Evolutionary conservation across 2,797 vertebrate species (phyloP).

Genomic region (Ceyx erithaca): DNA sequence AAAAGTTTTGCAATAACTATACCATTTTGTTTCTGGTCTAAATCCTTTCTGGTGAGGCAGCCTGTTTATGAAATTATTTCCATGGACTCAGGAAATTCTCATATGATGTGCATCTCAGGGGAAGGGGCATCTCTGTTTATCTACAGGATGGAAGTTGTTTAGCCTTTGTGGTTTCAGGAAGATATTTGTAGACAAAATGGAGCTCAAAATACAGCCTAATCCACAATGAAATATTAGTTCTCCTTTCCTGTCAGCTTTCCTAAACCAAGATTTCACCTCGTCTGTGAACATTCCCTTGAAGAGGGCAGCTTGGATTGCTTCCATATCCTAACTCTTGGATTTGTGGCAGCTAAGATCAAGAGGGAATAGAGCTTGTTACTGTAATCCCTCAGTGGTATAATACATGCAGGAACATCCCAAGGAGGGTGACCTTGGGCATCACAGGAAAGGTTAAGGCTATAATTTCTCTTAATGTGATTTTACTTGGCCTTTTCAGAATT

Average conservation of each 20-base stretch:
- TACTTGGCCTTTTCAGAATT: conserved; percentile 50
- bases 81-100: conserved; percentile 18
- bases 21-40: background rate
- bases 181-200: conserved; percentile 27
- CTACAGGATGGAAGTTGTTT: conserved; percentile 34
- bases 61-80: background rate
- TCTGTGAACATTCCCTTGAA: conserved; percentile 48
- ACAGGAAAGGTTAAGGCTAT: conserved; percentile 33
- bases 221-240: conserved; percentile 56
- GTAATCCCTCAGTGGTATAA: conserved; percentile 54
- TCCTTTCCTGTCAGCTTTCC: conserved; percentile 60
- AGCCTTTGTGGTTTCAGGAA: conserved; percentile 54
- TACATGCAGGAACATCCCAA: conserved; percentile 51
- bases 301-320: conserved; percentile 56
- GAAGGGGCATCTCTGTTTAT: conserved; percentile 55
- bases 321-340: conserved; percentile 54
- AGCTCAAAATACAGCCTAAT: conserved; percentile 53
- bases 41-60: background rate
- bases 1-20: background rate
- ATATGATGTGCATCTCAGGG: background rate
- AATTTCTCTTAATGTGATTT: conserved; percentile 69
- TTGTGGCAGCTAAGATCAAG: conserved; percentile 55
- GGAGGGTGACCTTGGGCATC: conserved; percentile 51
- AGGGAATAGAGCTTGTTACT: conserved; percentile 42
- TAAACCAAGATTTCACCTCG: conserved; percentile 41